Base-by-base conservation (phyloP, 2,888 invertebrate species). In the Rhimphoctona megacephalus region DNA sequence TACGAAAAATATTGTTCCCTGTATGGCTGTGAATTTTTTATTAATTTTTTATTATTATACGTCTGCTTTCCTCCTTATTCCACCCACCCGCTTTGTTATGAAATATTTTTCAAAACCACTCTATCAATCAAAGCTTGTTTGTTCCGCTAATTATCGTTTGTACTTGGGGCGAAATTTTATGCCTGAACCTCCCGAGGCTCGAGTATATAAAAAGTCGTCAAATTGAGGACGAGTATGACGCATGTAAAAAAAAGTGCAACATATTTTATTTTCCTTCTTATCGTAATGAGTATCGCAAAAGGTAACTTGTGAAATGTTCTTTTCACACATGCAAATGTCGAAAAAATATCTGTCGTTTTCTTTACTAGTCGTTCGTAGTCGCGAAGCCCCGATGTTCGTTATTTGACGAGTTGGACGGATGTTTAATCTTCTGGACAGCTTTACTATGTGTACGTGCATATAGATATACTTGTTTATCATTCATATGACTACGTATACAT, bases 251-350 rank as follows among this genome's bases (percentile, higher is more conserved):
- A 64, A 70, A n/a, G 61, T 67, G 25, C 19, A 78, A 14, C 67
- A 11, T 22, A 36, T 39, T 52, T 66, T 67, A 36, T 77, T 77
- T 39, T 67, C 19, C 30, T 54, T 39, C 6, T 25, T 36, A 46
- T 22, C 19, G 52, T 66, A 52, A 54, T 25, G 22, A 66, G 36
- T 17, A 22, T 49, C 22, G 66, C 52, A 33, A 36, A 70, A 77
- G 61, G 43, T 11, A 64, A 33, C 74, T 72, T 72, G 64, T 39
- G 81, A 72, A 64, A 80, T 73, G 46, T 73, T 73, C 67, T 78
- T 49, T 78, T 72, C 72, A 39, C 85, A 73, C 72, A 81, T 85
- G 77, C 67, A 85, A 85, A 81, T 85, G 54, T 9, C 49, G 85
- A 14, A 78, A 72, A 67, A 78, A 84, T 54, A 74, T 85, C 66